phyloP scores from a whole-genome alignment of 2,797 vertebrate genomes.

The Parotocinclus haroldoi region DNA sequence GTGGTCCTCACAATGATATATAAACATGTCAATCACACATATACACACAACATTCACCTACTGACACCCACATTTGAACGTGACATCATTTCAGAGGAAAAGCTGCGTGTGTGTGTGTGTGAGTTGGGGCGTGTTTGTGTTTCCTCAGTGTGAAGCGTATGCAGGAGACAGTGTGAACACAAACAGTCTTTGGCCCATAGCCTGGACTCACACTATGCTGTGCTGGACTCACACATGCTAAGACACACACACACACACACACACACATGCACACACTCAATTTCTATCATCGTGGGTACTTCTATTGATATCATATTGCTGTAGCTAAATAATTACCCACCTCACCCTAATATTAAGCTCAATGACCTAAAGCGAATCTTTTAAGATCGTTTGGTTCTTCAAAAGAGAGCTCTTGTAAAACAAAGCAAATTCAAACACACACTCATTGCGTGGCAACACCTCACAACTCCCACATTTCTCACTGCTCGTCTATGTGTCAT shows the following conservation, averaged over 20 bases:
- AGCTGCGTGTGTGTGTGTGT: too few species aligned
- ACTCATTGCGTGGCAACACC: too few species aligned
- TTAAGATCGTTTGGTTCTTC: too few species aligned
- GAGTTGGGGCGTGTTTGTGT: background rate
- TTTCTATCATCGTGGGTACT: too few species aligned
- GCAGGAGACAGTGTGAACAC: slow-evolving; percentile 11
- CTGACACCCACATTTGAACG: background rate
- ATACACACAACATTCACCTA: too few species aligned
- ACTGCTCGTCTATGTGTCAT: background rate
- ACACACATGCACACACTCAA: slow-evolving; percentile 2
- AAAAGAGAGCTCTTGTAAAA: too few species aligned
- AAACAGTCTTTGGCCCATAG: slow-evolving; percentile 24
- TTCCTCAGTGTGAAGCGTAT: slow-evolving; percentile 2
- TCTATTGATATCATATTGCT: background rate
- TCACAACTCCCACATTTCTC: background rate
- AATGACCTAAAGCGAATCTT: too few species aligned
- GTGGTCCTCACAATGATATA: too few species aligned
- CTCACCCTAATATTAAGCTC: too few species aligned
- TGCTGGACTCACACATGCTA: background rate
- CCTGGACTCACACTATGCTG: background rate
- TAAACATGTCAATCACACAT: background rate
- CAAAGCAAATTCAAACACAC: too few species aligned
- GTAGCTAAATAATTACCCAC: too few species aligned
- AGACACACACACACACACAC: slow-evolving; percentile 9
- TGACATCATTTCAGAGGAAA: too few species aligned